Evolutionary conservation across 2,888 invertebrate genomes (phyloP).

Genomic region (Agonopterix arenella): DNA sequence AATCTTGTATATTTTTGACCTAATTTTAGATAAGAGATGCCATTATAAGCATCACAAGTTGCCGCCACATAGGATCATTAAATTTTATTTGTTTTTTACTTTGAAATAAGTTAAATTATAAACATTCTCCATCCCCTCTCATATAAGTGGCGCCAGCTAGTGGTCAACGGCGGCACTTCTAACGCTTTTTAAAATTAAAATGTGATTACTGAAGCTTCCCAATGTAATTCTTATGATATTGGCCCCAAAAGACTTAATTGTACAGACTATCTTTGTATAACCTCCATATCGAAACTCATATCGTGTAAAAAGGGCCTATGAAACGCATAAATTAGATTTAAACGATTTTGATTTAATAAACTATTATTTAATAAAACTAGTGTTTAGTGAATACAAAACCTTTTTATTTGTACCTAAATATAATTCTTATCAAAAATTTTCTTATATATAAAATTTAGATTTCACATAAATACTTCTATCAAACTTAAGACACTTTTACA

Average conservation of each 20-base stretch:
- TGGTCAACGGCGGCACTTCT: too few relatives aligned
- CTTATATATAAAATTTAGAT: conserved; percentile 11
- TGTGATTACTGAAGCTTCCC: too few relatives aligned
- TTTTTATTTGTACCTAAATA: conserved; percentile 1
- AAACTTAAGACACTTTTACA: conserved; percentile 18
- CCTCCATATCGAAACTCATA: conserved; percentile 20
- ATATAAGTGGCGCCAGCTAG: too few relatives aligned
- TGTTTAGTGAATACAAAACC: conserved; percentile 1
- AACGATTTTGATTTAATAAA: conserved; percentile 5
- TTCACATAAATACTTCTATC: conserved; percentile 8
- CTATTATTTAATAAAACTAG: conserved; percentile 13
- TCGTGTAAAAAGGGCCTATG: conserved; percentile 7
- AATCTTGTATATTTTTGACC: too few relatives aligned
- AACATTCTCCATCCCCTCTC: too few relatives aligned
- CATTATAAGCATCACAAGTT: too few relatives aligned
- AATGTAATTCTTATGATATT: too few relatives aligned
- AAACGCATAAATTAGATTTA: not conserved
- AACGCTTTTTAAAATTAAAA: too few relatives aligned
- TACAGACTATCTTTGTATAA: not conserved
- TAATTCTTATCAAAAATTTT: conserved; percentile 8
- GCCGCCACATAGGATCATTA: too few relatives aligned
- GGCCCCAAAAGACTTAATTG: not conserved
- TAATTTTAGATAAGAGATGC: too few relatives aligned
- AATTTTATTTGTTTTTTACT: too few relatives aligned
- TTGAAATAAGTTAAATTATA: too few relatives aligned